Percentiles rank a stretch among this genome's conserved stretches.
Conservation (phyloP, 2,113 vertebrate genomes). For the Cranoglanis bouderius region DNA sequence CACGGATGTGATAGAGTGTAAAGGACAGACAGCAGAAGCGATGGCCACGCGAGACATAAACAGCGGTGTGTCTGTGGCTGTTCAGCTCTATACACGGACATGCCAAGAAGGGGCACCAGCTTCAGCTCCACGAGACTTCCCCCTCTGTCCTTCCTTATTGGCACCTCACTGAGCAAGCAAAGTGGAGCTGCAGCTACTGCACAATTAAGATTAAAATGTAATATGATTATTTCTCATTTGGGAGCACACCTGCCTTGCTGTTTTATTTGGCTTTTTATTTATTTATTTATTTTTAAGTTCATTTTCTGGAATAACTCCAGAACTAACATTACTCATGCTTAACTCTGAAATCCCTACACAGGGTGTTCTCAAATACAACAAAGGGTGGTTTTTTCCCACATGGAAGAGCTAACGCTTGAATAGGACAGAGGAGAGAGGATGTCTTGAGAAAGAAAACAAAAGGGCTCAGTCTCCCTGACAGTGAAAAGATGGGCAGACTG, state of each 20-base stretch:
- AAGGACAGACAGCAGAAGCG: constrained; percentile 56
- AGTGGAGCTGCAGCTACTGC: neutral
- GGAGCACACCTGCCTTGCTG: constrained; percentile 2
- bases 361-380: constrained; percentile 12
- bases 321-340: neutral
- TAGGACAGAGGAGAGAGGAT: constrained; percentile 29
- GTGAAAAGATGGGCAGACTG: neutral
- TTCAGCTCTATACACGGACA: constrained; percentile 48
- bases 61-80: constrained; percentile 55
- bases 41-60: constrained; percentile 56
- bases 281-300: neutral
- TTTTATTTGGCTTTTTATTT: neutral
- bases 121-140: constrained; percentile 53
- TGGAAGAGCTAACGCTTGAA: constrained; percentile 4
- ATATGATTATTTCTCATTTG: neutral
- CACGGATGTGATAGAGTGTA: constrained; percentile 49
- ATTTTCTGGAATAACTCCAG: neutral
- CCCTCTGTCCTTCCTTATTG: constrained; percentile 18
- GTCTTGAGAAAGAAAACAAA: constrained; percentile 30
- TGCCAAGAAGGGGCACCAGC: constrained; percentile 33
- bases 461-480: constrained; percentile 14
- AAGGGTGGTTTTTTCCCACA: neutral
- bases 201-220: neutral
- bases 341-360: neutral
- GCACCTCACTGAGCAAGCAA: constrained; percentile 17